Conservation (phyloP, 2,113 vertebrate genomes). For the Hippopotamus amphibius region DNA sequence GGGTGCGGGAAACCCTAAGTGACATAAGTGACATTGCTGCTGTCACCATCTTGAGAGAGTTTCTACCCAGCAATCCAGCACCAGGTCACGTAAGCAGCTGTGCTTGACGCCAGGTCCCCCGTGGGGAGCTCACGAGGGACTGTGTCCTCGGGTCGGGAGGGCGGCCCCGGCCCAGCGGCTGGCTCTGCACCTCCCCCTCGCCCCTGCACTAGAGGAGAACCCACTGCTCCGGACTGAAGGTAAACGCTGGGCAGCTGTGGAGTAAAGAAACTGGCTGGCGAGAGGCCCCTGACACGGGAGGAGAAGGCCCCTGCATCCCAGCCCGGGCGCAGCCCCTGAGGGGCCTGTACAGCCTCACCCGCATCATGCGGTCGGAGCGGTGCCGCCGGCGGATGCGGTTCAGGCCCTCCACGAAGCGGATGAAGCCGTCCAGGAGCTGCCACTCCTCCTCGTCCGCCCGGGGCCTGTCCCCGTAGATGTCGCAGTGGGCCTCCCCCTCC, state of each 20-base stretch:
- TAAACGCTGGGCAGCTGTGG: neutral
- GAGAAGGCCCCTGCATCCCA: neutral
- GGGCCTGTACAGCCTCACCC: conserved; percentile 82
- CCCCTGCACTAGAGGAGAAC: neutral
- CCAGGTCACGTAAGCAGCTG: neutral
- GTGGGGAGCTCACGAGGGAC: neutral
- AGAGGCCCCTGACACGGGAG: neutral
- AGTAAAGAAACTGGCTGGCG: neutral
- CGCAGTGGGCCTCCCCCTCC: conserved; percentile 94
- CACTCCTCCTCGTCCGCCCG: conserved; percentile 92
- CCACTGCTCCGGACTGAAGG: neutral
- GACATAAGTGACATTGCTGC: neutral
- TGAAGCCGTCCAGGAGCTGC: conserved; percentile 95
- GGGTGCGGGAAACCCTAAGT: neutral
- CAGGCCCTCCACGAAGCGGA: conserved; percentile 97
- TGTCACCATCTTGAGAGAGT: neutral
- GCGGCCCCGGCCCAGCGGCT: neutral
- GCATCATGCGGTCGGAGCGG: conserved; percentile 95
- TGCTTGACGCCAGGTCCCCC: neutral
- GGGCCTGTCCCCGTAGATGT: conserved; percentile 94
- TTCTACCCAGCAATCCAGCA: neutral
- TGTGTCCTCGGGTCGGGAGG: neutral
- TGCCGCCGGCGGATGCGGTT: conserved; percentile 97
- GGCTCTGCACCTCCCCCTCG: neutral
- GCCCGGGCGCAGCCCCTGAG: no score